Percentiles rank a stretch among this genome's conserved stretches.
phyloP scores from a whole-genome alignment of 2,888 invertebrate genomes.

The Agriopis leucophaearia region DNA sequence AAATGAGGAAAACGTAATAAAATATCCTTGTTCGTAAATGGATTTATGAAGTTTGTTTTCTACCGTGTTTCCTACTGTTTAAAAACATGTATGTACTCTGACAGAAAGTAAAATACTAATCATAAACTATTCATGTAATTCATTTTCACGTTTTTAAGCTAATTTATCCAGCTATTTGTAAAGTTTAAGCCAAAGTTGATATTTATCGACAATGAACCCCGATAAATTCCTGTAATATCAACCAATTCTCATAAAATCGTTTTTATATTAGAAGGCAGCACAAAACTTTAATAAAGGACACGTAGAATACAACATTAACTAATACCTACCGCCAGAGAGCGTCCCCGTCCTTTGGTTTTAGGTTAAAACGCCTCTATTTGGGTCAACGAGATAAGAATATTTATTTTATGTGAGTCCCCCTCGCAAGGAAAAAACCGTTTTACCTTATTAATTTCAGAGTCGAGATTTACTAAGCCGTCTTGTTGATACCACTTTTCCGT shows the following conservation, averaged over 20 bases:
- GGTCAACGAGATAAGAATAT: slow-evolving; percentile 63
- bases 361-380: slow-evolving; percentile 58
- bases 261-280: slow-evolving; percentile 9
- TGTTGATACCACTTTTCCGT: slow-evolving; percentile 18
- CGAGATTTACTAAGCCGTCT: slow-evolving; percentile 39
- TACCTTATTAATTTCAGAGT: slow-evolving; percentile 44
- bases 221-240: slow-evolving; percentile 5
- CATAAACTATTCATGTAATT: background rate
- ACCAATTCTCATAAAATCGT: slow-evolving; percentile 29
- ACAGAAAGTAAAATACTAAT: background rate
- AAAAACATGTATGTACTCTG: background rate
- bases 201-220: slow-evolving; percentile 3
- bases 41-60: background rate
- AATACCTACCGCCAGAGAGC: slow-evolving; percentile 38
- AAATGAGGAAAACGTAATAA: slow-evolving; percentile 40
- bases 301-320: slow-evolving; percentile 40
- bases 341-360: slow-evolving; percentile 51
- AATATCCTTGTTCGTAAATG: slow-evolving; percentile 30
- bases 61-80: background rate
- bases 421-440: slow-evolving; percentile 39
- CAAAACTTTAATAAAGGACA: slow-evolving; percentile 26
- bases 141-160: background rate
- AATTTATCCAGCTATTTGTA: background rate
- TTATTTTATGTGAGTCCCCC: slow-evolving; percentile 47
- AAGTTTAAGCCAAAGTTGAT: background rate